Evolutionary conservation across 2,113 vertebrate genomes (phyloP), one percentile per base, ranked within the genome.

Genomic region (Drymodes brunneopygia): DNA sequence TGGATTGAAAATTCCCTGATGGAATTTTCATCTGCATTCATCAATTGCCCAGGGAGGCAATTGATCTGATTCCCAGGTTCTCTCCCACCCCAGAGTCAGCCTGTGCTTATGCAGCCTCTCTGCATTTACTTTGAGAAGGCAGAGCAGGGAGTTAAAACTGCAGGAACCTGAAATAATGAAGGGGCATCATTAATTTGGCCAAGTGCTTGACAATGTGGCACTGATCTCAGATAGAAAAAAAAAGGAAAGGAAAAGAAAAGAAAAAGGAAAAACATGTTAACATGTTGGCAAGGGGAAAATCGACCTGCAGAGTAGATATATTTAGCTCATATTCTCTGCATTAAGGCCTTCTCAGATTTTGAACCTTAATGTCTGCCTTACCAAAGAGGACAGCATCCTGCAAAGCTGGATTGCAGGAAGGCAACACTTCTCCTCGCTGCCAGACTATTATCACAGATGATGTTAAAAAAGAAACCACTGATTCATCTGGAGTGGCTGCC

Each of bases 401-500:
- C 90, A 90, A 88, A 81, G 65, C 86, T 79, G 57, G 62, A 58
- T 24, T 83, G 77, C 90, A 95, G 93, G 81, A 81, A 90, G 70
- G 56, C 64, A 87, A 54, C 31, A 3, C 44, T 88, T 33, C 35
- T 53, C 12, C 71, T 95, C 1, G 0, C 61, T 96, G 93, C 90
- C 93, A 92, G 64, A 11, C 77, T 60, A 51, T 94, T 95, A 94
- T 97, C 93, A 74, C 57, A 88, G 92, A 93, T 74, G 90, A 97
- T 84, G 88, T 93, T 97, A 93, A 79, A 95, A 96, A 94, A 94
- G 69, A 79, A 86, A 86, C 82, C 88, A 92, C 95, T 96, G 92
- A 96, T 96, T 96, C 86, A 93, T 96, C 80, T 93, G 88, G 85
- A 94, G 80, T 12, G 82, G 33, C 80, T 97, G 96, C 95, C 94